Evolutionary conservation across 2,113 vertebrate species (phyloP), one percentile per base, ranked within the genome.

Genomic region (Erythrolamprus reginae): DNA sequence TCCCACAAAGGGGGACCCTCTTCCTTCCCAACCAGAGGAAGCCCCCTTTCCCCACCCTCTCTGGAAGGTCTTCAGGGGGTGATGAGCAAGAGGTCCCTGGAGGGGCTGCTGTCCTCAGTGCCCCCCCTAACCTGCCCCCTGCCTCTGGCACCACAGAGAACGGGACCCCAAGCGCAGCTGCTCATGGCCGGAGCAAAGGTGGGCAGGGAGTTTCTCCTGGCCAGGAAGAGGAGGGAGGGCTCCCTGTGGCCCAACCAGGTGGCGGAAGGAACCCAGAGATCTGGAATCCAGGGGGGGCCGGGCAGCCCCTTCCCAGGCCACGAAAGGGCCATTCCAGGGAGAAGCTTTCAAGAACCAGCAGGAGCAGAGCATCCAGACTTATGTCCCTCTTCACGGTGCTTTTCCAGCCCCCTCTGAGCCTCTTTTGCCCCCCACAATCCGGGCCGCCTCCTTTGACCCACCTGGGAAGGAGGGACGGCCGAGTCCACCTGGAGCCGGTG

Each of bases 261-360:
- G 26, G 15, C 5, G 1, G 10, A n/a, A n/a, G 58, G 28, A n/a
- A 2, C 12, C 28, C 12, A 65, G 58, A 65, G 28, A 4, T 0
- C 61, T 1, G 2, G 28, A 1, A 5, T n/a, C 1, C 28, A 65
- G 33, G 5, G 9, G 70, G 70, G 3, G 33, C 33, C 33, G 1
- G 5, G 65, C 13, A 70, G 65, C 13, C 13, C 61, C 65, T 70
- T 70, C 15, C 65, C 65, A 70, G 15, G n/a, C n/a, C 65, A 70
- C 6, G 28, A 5, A 3, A 38, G 2, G 1, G 0, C 1, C 1
- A n/a, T 5, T 65, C 28, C n/a, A 13, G 61, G 28, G 2, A 15
- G 61, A n/a, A 13, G 26, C 58, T 12, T 10, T 13, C 26, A 61
- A 12, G n/a, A 6, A n/a, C n/a, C n/a, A n/a, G n/a, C n/a, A n/a